Base-by-base conservation (phyloP, 2,113 vertebrate genomes). In the Anarrhichthys ocellatus region DNA sequence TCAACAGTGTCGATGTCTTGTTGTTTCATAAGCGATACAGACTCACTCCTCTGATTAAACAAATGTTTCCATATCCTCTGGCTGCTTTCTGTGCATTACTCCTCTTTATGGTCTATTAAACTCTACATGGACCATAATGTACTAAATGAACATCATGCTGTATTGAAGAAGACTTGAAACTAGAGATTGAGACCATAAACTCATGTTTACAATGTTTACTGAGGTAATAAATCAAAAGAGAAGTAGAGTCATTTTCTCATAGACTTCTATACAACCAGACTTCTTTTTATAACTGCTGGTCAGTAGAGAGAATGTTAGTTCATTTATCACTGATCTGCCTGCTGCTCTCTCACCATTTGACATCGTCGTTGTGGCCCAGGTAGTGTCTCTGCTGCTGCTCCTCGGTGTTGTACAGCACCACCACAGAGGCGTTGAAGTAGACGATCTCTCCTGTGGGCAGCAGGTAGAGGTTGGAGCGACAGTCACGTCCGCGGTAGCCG, bases 341-440 rank as follows among this genome's bases (percentile, higher is more conserved):
- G 32, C 42, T 5, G 22, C 36, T 18, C 24, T 38, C 81, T 96
- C 86, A 98, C 97, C 97, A 98, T 88, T 98, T 98, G 87, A 98
- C 97, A 36, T 98, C 97, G 5, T 98, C 97, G 0, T 96, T 97
- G 95, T 98, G 97, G 18, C 97, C 97, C 87, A 98, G 91, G 91
- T 98, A 98, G 86, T 98, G 97, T 13, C 97, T 93, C 89, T 98
- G 97, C 78, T 96, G 96, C 92, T 97, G 96, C 40, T 97, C 97
- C 73, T 96, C 96, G 0, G 96, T 95, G 32, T 96, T 97, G 92
- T 97, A 97, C 11, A 98, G 94, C 38, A 98, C 96, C 0, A 96
- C 97, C 86, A 97, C 96, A 0, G 97, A 97, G 40, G 97, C 97
- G 61, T 96, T 96, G 44, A 98, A 98, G 90, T 98, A 98, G 27